Base-by-base conservation (phyloP, 2,113 vertebrate genomes). In the Bufo bufo region DNA sequence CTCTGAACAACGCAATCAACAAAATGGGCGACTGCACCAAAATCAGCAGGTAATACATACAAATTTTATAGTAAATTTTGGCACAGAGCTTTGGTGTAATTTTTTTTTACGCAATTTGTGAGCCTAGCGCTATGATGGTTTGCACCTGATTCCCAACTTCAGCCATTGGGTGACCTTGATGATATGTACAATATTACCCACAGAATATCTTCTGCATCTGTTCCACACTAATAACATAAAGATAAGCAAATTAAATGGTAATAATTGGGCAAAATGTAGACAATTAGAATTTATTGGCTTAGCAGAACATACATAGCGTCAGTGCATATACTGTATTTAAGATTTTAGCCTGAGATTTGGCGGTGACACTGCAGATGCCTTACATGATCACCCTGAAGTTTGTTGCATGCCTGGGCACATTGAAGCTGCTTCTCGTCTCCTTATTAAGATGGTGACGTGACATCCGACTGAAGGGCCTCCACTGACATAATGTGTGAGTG, bases 331-430 rank as follows among this genome's bases (percentile, higher is more conserved):
- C 33, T 33, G 33, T 54, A 54, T 54, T 7, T 54, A 54, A 33
- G 54, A 58, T 20, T 4, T 10, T 4, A 23, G n/a, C 49, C 49
- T 71, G 49, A 71, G 50, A 66, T 66, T 52, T 83, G 63, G 69
- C 61, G 69, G 47, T 69, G 80, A 82, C 61, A 52, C 61, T n/a
- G 43, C 0, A 50, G 86, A 65, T 77, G 78, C 58, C 59, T 56
- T 75, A 59, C 59, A 43, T 72, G 0, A 84, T 54, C 14, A 52
- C 45, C 14, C 47, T 54, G 20, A 6, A 71, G 69, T 66, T 45
- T 45, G 66, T 47, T 78, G 77, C 87, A 89, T 58, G 87, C 58
- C 82, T 52, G 72, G 72, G 50, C 87, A 89, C 49, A 84, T 78
- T 56, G 19, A 20, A 50, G 61, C 43, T 9, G 49, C 82, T 69